Evolutionary conservation across 2,888 invertebrate genomes (phyloP).

Genomic region (Ceraclea dissimilis): DNA sequence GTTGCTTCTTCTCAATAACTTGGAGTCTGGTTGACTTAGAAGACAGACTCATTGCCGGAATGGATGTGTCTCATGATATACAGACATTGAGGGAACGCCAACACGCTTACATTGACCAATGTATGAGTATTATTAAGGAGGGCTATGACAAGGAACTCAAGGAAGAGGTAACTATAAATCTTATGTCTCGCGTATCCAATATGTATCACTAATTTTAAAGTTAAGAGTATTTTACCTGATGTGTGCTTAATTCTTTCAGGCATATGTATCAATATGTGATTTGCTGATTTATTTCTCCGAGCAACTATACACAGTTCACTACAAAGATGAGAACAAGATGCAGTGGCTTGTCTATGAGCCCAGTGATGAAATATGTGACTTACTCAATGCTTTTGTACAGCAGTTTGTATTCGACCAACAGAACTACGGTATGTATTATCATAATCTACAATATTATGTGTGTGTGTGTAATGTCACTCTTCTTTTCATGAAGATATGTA

Average conservation of each 20-base stretch:
- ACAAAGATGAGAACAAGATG: conserved; percentile 43
- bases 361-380: conserved; percentile 66
- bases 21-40: conserved; percentile 86
- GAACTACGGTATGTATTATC: conserved; percentile 62
- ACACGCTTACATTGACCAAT: conserved; percentile 65
- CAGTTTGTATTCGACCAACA: conserved; percentile 89
- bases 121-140: conserved; percentile 60
- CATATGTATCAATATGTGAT: conserved; percentile 94
- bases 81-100: conserved; percentile 62
- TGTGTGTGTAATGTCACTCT: too few relatives aligned
- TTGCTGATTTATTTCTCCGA: conserved; percentile 88
- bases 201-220: background rate
- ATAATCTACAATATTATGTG: too few relatives aligned
- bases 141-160: conserved; percentile 61
- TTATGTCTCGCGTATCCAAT: too few relatives aligned
- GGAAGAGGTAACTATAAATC: conserved; percentile 54
- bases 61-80: conserved; percentile 48
- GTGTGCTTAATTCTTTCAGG: conserved; percentile 43
- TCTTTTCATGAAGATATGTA: too few relatives aligned
- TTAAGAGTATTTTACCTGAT: background rate
- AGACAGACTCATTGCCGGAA: conserved; percentile 57
- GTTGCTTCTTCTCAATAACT: conserved; percentile 74
- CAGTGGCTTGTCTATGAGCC: conserved; percentile 71
- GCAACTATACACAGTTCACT: conserved; percentile 52
- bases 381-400: conserved; percentile 87